phyloP scores from a whole-genome alignment of 1,140 invertebrate species.

The Anastatus disparis region DNA sequence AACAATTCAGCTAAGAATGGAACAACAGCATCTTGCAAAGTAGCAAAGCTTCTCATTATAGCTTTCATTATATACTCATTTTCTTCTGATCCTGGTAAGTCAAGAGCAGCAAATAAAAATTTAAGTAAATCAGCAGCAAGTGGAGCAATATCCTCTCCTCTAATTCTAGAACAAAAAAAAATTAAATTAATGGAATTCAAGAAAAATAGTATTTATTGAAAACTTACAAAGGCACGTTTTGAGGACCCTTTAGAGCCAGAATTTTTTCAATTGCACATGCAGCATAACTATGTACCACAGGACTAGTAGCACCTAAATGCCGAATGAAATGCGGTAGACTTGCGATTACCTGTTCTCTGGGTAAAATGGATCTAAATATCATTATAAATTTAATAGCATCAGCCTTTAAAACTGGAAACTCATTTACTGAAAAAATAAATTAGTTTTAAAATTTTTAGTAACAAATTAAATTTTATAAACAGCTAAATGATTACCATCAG shows the following conservation, averaged over 20 bases:
- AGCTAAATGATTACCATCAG: constrained; percentile 67
- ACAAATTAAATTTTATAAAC: neutral
- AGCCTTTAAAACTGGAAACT: constrained; percentile 91
- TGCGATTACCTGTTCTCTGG: constrained; percentile 78
- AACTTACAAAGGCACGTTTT: constrained; percentile 70
- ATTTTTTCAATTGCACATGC: constrained; percentile 92
- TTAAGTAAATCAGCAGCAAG: constrained; percentile 76
- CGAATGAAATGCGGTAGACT: constrained; percentile 81
- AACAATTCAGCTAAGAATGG: constrained; percentile 83
- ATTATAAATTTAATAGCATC: constrained; percentile 97
- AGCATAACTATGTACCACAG: constrained; percentile 94
- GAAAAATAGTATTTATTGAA: constrained; percentile 24
- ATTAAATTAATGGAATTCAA: constrained; percentile 31
- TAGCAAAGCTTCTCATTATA: constrained; percentile 88
- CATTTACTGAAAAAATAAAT: constrained; percentile 75
- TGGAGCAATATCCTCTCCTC: constrained; percentile 69
- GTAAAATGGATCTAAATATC: constrained; percentile 91
- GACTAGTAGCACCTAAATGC: constrained; percentile 78
- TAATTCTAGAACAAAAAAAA: constrained; percentile 68
- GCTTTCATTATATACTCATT: constrained; percentile 99
- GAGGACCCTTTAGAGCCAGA: constrained; percentile 75
- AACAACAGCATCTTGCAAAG: constrained; percentile 84
- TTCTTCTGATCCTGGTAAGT: constrained; percentile 81
- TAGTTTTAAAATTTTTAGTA: neutral
- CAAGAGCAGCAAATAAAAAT: constrained; percentile 81